Evolutionary conservation across 1,140 invertebrate species (phyloP), one percentile per base, ranked within the genome.

Genomic region (Cydia strobilella): DNA sequence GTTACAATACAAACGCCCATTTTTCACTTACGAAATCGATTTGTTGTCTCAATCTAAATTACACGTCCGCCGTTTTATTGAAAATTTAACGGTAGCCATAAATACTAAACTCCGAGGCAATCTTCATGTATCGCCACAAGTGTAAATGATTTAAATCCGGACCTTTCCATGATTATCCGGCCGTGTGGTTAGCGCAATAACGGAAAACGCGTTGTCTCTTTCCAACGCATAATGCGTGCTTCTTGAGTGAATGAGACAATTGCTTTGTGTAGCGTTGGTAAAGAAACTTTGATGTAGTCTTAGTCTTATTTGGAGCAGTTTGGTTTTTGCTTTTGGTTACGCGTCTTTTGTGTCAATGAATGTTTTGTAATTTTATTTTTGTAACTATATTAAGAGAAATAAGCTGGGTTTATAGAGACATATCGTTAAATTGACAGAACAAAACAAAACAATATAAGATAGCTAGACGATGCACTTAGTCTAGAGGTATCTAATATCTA

Each of bases 141-240:
- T 69, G 65, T 69, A 69, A 69, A 69, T 69, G 65, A 69, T 69
- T 69, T 69, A 69, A 69, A 69, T 69, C 65, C 65, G 65, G 65
- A 39, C 65, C 65, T 69, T 69, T 69, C 65, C 54, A 23, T 59
- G 54, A 69, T 69, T 69, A 69, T 35, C 65, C 65, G 65, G 15
- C 31, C 65, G 65, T 35, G 65, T 69, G 65, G 65, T 69, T 35
- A 35, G 7, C 31, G 65, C 54, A 59, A 59, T 20, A 23, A 69
- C 27, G 35, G n/a, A 69, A 13, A 12, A 2, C 65, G 2, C 3
- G 35, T 69, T 23, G 65, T 69, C 65, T 69, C 65, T 35, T 10
- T 69, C 6, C 10, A 12, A 59, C 54, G 10, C 20, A 59, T 9
- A 1, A 0, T n/a, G 20, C 54, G 7, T 18, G 54, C 9, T 0